phyloP scores from a whole-genome alignment of 2,888 invertebrate species.

The Monopis laevigella region DNA sequence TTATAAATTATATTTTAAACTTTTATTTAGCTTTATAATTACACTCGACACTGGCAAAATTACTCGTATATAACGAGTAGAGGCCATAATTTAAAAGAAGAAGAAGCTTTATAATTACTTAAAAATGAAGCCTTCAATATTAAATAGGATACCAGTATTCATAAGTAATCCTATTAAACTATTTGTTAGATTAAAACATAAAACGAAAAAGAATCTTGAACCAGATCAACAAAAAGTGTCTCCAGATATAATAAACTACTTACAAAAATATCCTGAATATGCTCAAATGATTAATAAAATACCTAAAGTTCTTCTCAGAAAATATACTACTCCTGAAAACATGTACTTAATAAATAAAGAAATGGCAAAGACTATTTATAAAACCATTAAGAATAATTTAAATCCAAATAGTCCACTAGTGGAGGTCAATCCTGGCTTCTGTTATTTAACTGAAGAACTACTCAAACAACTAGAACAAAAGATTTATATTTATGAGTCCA shows the following conservation, averaged over 20 bases:
- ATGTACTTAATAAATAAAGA: constrained; percentile 52
- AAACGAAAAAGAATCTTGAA: constrained; percentile 30
- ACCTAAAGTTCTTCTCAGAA: constrained; percentile 41
- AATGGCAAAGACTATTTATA: constrained; percentile 43
- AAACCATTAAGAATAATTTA: constrained; percentile 38
- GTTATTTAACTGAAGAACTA: constrained; percentile 69
- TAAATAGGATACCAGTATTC: background rate
- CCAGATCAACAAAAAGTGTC: constrained; percentile 30
- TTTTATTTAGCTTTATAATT: no score
- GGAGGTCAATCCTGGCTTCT: constrained; percentile 78
- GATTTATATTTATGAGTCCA: constrained; percentile 69
- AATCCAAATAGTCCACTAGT: constrained; percentile 44
- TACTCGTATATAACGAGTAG: no score
- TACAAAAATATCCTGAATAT: constrained; percentile 38
- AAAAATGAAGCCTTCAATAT: constrained; percentile 6
- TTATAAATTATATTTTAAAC: no score
- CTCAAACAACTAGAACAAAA: constrained; percentile 54
- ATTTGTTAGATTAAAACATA: constrained; percentile 22
- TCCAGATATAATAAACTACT: constrained; percentile 40
- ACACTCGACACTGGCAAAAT: no score
- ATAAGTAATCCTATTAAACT: constrained; percentile 2
- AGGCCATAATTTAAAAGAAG: no score
- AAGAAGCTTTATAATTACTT: no score
- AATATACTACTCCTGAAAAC: constrained; percentile 41
- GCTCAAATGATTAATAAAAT: constrained; percentile 33